phyloP scores from a whole-genome alignment of 2,888 invertebrate species.

The Neoitamus cyanurus region DNA sequence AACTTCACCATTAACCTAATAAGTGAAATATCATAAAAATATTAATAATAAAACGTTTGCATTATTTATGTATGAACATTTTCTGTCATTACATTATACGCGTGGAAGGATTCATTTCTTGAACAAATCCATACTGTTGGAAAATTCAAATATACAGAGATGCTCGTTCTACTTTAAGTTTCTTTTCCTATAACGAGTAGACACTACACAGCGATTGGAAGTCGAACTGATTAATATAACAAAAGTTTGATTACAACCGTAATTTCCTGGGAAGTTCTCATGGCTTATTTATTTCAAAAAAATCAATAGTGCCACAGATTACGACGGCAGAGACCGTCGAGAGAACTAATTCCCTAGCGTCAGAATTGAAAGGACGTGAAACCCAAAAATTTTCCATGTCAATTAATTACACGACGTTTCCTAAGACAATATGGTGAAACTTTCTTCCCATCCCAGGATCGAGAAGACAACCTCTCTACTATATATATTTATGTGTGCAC shows the following conservation, averaged over 20 bases:
- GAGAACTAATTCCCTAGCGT: not conserved
- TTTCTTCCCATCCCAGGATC: not conserved
- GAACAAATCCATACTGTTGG: too few relatives aligned
- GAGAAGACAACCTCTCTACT: not conserved
- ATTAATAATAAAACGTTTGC: too few relatives aligned
- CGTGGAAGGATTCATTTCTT: too few relatives aligned
- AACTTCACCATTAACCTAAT: too few relatives aligned
- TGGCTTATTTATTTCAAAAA: not conserved
- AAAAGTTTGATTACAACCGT: not conserved
- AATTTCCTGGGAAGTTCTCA: not conserved
- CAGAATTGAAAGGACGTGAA: not conserved
- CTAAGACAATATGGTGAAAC: not conserved
- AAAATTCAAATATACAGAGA: too few relatives aligned
- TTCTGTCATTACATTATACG: too few relatives aligned
- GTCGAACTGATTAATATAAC: not conserved
- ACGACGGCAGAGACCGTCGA: not conserved
- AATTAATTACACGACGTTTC: not conserved
- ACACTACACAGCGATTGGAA: too few relatives aligned
- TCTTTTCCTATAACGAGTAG: too few relatives aligned
- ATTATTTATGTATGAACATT: too few relatives aligned
- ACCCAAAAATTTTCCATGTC: conserved; percentile 25
- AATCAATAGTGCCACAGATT: conserved; percentile 4
- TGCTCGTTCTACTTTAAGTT: not conserved
- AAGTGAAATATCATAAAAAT: too few relatives aligned
- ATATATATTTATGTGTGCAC: not conserved